A percentile compares a stretch with the other conserved stretches of the same genome.
phyloP scores from a whole-genome alignment of 2,797 vertebrate species.

The Chrosomus eos region DNA sequence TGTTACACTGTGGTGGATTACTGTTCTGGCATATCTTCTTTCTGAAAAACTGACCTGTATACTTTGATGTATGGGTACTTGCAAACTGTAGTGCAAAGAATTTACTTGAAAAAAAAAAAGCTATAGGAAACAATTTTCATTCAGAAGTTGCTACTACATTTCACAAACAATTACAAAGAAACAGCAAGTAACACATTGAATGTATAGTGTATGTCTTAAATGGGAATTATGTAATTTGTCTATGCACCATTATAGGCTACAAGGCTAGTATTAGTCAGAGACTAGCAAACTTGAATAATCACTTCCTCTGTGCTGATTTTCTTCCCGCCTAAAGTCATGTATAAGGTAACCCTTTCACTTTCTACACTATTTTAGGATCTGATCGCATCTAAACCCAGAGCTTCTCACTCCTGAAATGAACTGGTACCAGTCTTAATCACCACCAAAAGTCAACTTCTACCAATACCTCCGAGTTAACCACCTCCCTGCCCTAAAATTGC shows the following conservation, averaged over 20 bases:
- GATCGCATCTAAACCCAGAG: background rate
- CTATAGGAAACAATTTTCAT: background rate
- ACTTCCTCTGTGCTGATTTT: background rate
- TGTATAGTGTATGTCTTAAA: background rate
- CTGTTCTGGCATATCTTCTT: background rate
- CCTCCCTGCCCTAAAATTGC: slow-evolving; percentile 31
- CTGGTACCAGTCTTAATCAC: slow-evolving; percentile 14
- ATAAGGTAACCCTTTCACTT: background rate
- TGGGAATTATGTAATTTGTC: background rate
- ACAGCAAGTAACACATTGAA: too few relatives aligned
- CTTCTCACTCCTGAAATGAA: slow-evolving; percentile 32
- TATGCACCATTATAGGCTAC: background rate
- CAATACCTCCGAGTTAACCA: slow-evolving; percentile 19
- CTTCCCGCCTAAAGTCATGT: background rate
- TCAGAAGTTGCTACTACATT: too few relatives aligned
- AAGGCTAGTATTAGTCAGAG: background rate
- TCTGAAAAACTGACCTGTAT: background rate
- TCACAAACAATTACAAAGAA: too few relatives aligned
- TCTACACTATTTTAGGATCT: background rate
- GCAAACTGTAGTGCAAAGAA: too few relatives aligned
- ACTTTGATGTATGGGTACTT: background rate
- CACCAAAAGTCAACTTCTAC: slow-evolving; percentile 38
- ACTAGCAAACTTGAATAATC: background rate
- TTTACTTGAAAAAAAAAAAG: background rate
- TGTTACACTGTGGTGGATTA: background rate